Conservation (phyloP, 1,140 invertebrate genomes). For the Musca vetustissima region DNA sequence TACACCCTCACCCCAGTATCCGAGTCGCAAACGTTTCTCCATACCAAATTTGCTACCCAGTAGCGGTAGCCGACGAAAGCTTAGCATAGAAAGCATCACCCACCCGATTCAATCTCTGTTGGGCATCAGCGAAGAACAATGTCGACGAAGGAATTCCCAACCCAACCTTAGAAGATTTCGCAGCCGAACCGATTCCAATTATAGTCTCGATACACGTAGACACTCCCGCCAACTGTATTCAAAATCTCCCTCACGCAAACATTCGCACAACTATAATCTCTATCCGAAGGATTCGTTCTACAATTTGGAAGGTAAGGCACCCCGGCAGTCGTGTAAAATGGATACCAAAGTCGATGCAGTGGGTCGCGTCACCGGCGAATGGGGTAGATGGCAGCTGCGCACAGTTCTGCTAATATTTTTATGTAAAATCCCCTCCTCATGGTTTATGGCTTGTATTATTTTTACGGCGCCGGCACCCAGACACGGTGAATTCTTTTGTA, state of each 20-base stretch:
- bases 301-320: constrained; percentile 39
- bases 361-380: constrained; percentile 51
- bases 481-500: constrained; percentile 54
- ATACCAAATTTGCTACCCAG: background rate
- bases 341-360: constrained; percentile 54
- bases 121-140: constrained; percentile 13
- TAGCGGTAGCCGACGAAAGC: background rate
- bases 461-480: constrained; percentile 52
- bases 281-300: constrained; percentile 51
- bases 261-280: constrained; percentile 35
- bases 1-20: background rate
- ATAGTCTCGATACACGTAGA: background rate
- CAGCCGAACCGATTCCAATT: background rate
- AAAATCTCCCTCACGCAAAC: constrained; percentile 25
- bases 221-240: constrained; percentile 7
- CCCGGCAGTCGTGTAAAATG: constrained; percentile 40
- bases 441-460: constrained; percentile 58
- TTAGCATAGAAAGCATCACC: background rate
- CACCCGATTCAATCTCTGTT: background rate
- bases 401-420: constrained; percentile 53
- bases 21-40: background rate
- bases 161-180: background rate
- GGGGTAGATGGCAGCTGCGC: constrained; percentile 55
- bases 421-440: constrained; percentile 57
- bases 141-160: constrained; percentile 5